Percentiles rank a stretch among this genome's conserved stretches.
These are phyloP conservation scores for Rallus limicola DNA, from an alignment of 2,113 vertebrate genomes.

Conservation along the genomic window DNA sequence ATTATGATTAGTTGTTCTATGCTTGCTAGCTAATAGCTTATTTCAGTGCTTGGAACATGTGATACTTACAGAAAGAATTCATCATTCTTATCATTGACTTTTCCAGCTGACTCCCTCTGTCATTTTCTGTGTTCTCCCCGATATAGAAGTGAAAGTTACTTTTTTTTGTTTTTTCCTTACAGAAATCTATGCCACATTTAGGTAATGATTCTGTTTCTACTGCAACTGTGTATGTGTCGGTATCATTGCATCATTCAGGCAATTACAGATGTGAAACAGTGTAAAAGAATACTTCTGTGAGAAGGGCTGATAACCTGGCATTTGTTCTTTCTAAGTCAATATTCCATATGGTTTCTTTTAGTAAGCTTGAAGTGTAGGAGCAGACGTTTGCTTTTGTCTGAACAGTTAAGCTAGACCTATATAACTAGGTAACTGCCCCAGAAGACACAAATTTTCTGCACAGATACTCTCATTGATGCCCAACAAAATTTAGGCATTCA, in stretches of 20 bases:
- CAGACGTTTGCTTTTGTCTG: not conserved
- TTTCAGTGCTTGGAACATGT: not conserved
- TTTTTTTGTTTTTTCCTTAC: not conserved
- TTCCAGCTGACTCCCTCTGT: not conserved
- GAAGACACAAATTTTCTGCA: not conserved
- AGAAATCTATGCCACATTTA: not conserved
- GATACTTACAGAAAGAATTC: not conserved
- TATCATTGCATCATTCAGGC: not conserved
- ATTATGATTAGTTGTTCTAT: slow-evolving; percentile 14
- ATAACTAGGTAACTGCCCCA: not conserved
- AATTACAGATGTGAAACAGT: not conserved
- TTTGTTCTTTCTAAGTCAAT: not conserved
- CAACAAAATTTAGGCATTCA: not conserved
- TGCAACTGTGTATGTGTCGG: not conserved
- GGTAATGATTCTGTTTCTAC: not conserved
- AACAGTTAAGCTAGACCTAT: not conserved
- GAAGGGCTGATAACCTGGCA: not conserved
- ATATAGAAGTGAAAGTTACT: not conserved
- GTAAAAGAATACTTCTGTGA: not conserved
- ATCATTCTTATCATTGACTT: not conserved
- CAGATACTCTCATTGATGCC: not conserved
- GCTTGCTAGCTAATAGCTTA: slow-evolving; percentile 25
- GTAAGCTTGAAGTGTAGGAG: not conserved
- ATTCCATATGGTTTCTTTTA: not conserved
- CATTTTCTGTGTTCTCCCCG: not conserved